Evolutionary conservation across 2,888 invertebrate species (phyloP), one percentile per base, ranked within the genome.

Genomic region (Himalopsyche kuldschensis): DNA sequence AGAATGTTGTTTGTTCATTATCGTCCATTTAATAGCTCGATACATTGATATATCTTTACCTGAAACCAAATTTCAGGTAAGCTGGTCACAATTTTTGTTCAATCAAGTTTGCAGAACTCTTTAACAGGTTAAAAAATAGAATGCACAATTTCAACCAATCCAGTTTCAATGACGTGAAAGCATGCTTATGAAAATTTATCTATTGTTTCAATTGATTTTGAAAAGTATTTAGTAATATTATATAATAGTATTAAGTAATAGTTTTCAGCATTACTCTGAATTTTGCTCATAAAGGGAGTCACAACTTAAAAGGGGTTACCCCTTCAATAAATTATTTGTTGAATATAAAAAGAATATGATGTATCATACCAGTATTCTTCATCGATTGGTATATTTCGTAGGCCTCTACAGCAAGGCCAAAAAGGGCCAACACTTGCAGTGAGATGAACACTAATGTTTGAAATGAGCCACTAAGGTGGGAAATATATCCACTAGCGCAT

Each of bases 391-490:
- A 92, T 31, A 92, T 90, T 87, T 93, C 90, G 85, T 92, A 87
- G n/a, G 95, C 92, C 91, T 95, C 91, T 24, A 92, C 87, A 15
- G 89, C 88, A 88, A 96, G 94, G 3, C 96, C 96, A 82, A 94
- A 90, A 4, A 94, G 87, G 85, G 94, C 93, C 81, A 96, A 90
- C 4, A 92, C 88, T 90, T 96, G 95, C 0, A 96, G 90, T 0
- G 93, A 86, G 24, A 95, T 90, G 89, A 97, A 96, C 24, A 95
- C 93, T 77, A 95, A 94, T n/a, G 96, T 94, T 89, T 96, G 94
- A 63, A 96, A 93, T 0, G 94, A 92, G 0, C 96, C 96, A 1
- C 96, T 93, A 48, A 95, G 92, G 87, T 95, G 95, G 76, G 97
- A 95, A 15, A 95, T 87, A 88, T 95, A 96, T 86, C 96, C 94